Evolutionary conservation across 2,797 vertebrate species (phyloP), one percentile per base, ranked within the genome.

Genomic region (Scleropages formosus): DNA sequence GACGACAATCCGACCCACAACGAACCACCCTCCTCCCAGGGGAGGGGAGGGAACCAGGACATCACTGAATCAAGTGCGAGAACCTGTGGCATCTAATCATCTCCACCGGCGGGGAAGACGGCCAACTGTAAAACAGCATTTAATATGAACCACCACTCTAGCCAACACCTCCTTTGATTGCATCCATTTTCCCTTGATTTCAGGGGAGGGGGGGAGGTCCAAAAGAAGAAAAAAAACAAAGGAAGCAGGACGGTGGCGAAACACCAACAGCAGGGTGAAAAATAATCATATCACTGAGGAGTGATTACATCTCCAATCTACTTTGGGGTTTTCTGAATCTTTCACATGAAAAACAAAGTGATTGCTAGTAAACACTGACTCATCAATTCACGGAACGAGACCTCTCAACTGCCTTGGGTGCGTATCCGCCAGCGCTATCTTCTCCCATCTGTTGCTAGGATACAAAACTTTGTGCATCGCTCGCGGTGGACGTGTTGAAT

Each of bases 381-480:
- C 69, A 76, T 87, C 78, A 76, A 73, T 74, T 84, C 65, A 66
- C 65, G 69, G 78, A 82, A 60, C 63, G 27, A 46, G 64, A 44
- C 72, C 79, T 71, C 51, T 79, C 78, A 80, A 79, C 81, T 78
- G 75, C 73, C 73, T 76, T 77, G 77, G 80, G 78, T 73, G 73
- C 69, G 81, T 72, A 81, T 75, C 77, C 67, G 70, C 18, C 24
- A 46, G 72, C 70, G 64, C 70, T 60, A 58, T 22, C 58, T 77
- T 82, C 82, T 84, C 84, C 80, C 79, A 72, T 79, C 56, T 77
- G 87, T 90, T 90, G 88, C 89, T 86, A 85, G 83, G 89, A 85
- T 84, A 90, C 88, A 78, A 80, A 87, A 84, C 77, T 80, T 89
- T 84, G 78, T 75, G 81, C 74, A 78, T 81, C 85, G 83, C 80